phyloP scores from a whole-genome alignment of 2,888 invertebrate species.

The Acheta domesticus region DNA sequence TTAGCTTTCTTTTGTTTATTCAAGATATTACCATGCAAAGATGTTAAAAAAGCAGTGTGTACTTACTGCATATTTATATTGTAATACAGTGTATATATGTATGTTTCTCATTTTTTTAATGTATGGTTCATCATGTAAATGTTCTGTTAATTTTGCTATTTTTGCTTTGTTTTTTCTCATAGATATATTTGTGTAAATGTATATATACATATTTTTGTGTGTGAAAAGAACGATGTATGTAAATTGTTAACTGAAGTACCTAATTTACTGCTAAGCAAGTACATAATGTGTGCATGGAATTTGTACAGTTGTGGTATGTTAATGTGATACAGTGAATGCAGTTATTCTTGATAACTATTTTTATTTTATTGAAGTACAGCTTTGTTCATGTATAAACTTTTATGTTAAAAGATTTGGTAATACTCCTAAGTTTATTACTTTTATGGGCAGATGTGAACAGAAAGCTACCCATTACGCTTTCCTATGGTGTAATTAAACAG shows the following conservation, averaged over 20 bases:
- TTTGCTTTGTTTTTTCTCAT: background rate
- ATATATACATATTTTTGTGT: background rate
- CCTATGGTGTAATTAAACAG: too few relatives aligned
- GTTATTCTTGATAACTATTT: background rate
- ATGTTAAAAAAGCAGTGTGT: background rate
- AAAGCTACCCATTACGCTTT: too few relatives aligned
- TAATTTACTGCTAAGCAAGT: background rate
- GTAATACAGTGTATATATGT: slow-evolving; percentile 10
- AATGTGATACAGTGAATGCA: background rate
- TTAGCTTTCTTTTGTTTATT: background rate
- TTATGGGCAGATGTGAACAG: too few relatives aligned
- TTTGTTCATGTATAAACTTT: too few relatives aligned
- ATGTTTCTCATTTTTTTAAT: background rate
- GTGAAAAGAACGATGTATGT: background rate
- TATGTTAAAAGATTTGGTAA: too few relatives aligned
- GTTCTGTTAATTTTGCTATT: slow-evolving; percentile 10
- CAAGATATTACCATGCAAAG: too few relatives aligned
- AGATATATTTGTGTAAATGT: background rate
- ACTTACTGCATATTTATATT: slow-evolving; percentile 9
- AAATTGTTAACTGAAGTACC: slow-evolving; percentile 9
- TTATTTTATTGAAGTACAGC: too few relatives aligned
- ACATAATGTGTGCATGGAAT: background rate
- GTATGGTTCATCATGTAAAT: background rate
- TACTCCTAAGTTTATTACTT: too few relatives aligned
- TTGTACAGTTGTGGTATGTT: background rate